Percentiles rank a stretch among this genome's conserved stretches.
phyloP scores from a whole-genome alignment of 2,113 vertebrate species.

The Seriola dumerili region DNA sequence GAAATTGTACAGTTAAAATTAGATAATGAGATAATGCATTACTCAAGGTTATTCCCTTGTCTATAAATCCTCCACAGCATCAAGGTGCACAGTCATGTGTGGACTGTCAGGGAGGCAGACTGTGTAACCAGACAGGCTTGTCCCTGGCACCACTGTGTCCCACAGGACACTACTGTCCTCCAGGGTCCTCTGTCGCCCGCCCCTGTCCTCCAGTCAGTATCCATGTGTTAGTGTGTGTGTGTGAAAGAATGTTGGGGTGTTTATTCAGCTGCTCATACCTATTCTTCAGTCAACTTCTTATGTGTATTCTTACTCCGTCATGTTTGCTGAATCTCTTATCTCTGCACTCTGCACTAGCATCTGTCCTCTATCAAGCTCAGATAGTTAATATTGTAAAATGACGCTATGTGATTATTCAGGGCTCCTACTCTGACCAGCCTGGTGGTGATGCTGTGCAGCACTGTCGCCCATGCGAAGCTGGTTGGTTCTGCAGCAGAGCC shows the following conservation, averaged over 20 bases:
- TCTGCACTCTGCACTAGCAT: background rate
- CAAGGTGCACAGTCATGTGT: conserved; percentile 83
- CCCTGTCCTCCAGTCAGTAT: conserved; percentile 87
- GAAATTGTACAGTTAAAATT: conserved; percentile 1
- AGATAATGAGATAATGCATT: conserved; percentile 1
- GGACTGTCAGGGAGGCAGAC: conserved; percentile 85
- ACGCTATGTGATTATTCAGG: conserved; percentile 77
- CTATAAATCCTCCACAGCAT: conserved; percentile 74
- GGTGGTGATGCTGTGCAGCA: conserved; percentile 77
- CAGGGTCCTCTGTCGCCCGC: conserved; percentile 76
- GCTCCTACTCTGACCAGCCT: conserved; percentile 80
- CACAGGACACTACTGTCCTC: conserved; percentile 88
- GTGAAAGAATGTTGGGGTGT: conserved; percentile 11
- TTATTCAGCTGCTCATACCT: background rate
- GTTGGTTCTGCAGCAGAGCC: conserved; percentile 86
- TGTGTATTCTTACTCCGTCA: background rate
- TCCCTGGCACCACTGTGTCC: conserved; percentile 83
- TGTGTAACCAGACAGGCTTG: conserved; percentile 88
- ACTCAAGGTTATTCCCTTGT: conserved; percentile 24
- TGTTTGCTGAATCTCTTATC: background rate
- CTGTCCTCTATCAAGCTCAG: background rate
- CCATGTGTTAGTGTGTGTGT: conserved; percentile 15
- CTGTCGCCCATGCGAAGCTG: conserved; percentile 87
- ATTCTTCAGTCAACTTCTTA: background rate
- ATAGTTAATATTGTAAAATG: background rate